Percentiles rank a stretch among this genome's conserved stretches.
Evolutionary conservation across 2,888 invertebrate species (phyloP).

Genomic region (Melolontha melolontha): DNA sequence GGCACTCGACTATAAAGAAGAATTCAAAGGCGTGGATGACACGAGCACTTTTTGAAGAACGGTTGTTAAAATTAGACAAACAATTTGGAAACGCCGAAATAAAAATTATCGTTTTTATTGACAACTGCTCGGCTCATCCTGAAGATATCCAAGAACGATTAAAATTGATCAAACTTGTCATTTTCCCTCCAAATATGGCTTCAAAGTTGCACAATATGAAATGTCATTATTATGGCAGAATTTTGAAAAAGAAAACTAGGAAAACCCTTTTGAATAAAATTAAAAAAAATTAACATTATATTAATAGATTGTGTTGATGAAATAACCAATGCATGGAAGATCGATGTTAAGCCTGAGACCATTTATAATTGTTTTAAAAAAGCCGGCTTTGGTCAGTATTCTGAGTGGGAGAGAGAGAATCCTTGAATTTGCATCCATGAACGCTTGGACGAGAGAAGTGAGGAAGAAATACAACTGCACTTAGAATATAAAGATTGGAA

Average conservation of each 20-base stretch:
- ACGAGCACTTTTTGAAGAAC: too few species aligned
- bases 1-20: slow-evolving; percentile 34
- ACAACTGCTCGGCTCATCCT: too few species aligned
- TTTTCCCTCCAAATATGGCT: not conserved
- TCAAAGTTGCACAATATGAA: slow-evolving; percentile 17
- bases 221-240: slow-evolving; percentile 17
- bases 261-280: slow-evolving; percentile 29
- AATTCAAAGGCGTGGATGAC: slow-evolving; percentile 40
- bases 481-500: slow-evolving; percentile 40
- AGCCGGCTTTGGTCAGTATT: too few species aligned
- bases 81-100: too few species aligned
- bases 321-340: too few species aligned
- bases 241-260: slow-evolving; percentile 19
- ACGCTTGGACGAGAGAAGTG: slow-evolving; percentile 28
- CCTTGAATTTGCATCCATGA: slow-evolving; percentile 42
- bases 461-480: slow-evolving; percentile 36
- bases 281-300: slow-evolving; percentile 9
- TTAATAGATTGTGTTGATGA: too few species aligned
- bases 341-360: too few species aligned
- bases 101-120: too few species aligned
- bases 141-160: slow-evolving; percentile 32
- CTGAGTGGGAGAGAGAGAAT: slow-evolving; percentile 46
- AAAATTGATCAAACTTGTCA: slow-evolving; percentile 7
- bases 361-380: too few species aligned
- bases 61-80: too few species aligned